Base-by-base conservation (phyloP, 2,888 invertebrate species). In the Disparrhopalites patrizii region DNA sequence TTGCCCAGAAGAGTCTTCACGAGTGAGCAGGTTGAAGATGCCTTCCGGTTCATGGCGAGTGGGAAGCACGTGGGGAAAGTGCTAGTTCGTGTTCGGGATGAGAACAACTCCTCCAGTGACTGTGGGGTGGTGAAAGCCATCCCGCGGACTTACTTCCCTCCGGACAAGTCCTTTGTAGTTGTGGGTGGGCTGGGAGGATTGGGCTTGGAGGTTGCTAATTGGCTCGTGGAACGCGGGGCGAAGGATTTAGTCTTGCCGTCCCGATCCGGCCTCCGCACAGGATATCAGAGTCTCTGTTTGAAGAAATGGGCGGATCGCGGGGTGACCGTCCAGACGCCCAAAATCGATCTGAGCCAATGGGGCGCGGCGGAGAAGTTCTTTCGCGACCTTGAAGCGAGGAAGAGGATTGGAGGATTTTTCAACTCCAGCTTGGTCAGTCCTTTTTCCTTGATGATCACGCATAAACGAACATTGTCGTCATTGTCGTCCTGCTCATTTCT, bases 61-160 rank as follows among this genome's bases (percentile, higher is more conserved):
- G 88, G 90, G 27, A 90, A 90, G 78, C 91, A 93, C 77, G 87
- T 90, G 62, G 92, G 92, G 52, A 93, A 93, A 81, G 87, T 85
- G n/a, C 71, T 84, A 13, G 76, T 84, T 52, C 79, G 82, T 76
- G 78, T 83, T 18, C 77, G 80, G 43, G 77, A 79, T 13, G 81
- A 81, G 13, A 61, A 47, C n/a, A n/a, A 5, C 4, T 3, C 13
- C 18, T 3, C 5, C 13, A 15, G 15, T 10, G 20, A 71, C 70
- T 52, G 76, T 80, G 36, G 77, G 78, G 20, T 58, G 27, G 51
- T 58, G 1, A 70, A 76, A 10, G 85, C 83, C 4, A 70, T 83
- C 1, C 81, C 83, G n/a, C 79, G 82, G 28, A 82, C 81, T 62
- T 75, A 81, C 43, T 85, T 85, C 70, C 87, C 82, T 65, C 81